A percentile compares a stretch with the other conserved stretches of the same genome.
These are phyloP conservation scores for Thymelicus sylvestris DNA, from an alignment of 2,888 invertebrate species.

Conservation along the genomic window DNA sequence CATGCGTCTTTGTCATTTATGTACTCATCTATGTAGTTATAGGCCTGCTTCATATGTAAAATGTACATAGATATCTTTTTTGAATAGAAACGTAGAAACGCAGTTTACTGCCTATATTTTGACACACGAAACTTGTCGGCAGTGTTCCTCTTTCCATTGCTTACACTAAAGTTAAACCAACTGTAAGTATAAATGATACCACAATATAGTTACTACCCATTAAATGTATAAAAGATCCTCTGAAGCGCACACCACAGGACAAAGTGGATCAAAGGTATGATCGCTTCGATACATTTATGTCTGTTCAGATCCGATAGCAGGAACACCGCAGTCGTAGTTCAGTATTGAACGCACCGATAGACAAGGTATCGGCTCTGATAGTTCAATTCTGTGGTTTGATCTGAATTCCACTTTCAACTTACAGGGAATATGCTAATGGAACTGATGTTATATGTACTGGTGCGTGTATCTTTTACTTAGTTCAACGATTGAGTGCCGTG, in stretches of 20 bases:
- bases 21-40: too few relatives aligned
- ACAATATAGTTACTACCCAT: not conserved
- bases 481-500: too few relatives aligned
- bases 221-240: constrained; percentile 3
- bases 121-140: too few relatives aligned
- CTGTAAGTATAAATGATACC: too few relatives aligned
- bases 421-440: constrained; percentile 15
- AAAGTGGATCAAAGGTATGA: constrained; percentile 29
- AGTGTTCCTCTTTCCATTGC: too few relatives aligned
- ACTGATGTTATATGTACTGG: constrained; percentile 7
- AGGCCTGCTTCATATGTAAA: too few relatives aligned
- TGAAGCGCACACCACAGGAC: constrained; percentile 9
- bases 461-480: too few relatives aligned
- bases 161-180: too few relatives aligned
- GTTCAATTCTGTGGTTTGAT: constrained; percentile 30
- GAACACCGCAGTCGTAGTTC: constrained; percentile 16
- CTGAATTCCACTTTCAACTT: constrained; percentile 23
- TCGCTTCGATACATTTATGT: constrained; percentile 22
- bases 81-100: too few relatives aligned
- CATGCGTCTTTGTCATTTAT: too few relatives aligned
- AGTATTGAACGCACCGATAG: constrained; percentile 22
- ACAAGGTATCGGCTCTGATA: constrained; percentile 14
- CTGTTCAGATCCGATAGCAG: constrained; percentile 11
- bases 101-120: too few relatives aligned
- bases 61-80: too few relatives aligned